Conservation (phyloP, 2,888 invertebrate genomes). For the Drosophila birchii region DNA sequence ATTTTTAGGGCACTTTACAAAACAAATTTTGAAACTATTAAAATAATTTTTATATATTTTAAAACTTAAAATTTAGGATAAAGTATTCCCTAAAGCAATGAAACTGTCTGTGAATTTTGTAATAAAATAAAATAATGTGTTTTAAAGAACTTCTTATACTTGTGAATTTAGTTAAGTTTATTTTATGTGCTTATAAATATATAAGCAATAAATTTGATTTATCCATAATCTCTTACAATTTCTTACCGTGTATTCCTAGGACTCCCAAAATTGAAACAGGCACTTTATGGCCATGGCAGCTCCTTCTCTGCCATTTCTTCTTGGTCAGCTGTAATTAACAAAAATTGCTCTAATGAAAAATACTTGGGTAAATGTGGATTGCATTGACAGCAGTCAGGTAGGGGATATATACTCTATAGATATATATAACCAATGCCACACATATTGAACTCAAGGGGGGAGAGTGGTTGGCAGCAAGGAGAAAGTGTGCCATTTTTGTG, state of each 20-base stretch:
- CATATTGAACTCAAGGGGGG: conserved; percentile 4
- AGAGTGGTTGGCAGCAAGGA: not conserved
- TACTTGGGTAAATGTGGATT: conserved; percentile 34
- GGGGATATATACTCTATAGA: not conserved
- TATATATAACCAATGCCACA: conserved; percentile 1
- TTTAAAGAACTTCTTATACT: no score
- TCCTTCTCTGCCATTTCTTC: not conserved
- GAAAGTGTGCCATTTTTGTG: conserved; percentile 37
- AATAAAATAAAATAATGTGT: not conserved
- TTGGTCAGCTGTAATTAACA: conserved; percentile 56
- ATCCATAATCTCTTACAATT: not conserved
- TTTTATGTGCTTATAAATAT: not conserved
- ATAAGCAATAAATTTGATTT: accelerated
- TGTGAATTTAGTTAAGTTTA: not conserved
- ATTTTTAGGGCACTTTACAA: not conserved
- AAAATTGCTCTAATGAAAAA: conserved; percentile 68
- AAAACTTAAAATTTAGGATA: not conserved
- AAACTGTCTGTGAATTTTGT: no score
- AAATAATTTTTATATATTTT: not conserved
- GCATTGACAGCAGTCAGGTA: conserved; percentile 29
- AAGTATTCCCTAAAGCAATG: not conserved
- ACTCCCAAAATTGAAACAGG: conserved; percentile 51
- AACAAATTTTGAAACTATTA: not conserved
- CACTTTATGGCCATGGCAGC: conserved; percentile 49
- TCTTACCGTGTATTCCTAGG: not conserved